Conservation (phyloP, 2,113 vertebrate species). For the Pongo pygmaeus region DNA sequence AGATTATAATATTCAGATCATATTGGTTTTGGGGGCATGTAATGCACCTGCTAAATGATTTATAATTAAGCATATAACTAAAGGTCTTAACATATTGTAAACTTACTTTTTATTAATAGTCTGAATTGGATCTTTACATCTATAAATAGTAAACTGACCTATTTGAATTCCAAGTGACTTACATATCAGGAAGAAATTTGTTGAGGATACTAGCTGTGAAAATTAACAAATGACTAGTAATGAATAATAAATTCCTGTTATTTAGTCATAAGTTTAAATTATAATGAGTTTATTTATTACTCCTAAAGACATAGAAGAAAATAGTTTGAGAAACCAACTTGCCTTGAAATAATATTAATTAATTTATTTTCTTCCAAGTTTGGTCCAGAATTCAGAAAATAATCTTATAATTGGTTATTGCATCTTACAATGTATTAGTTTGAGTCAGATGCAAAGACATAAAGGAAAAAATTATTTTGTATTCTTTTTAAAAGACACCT, state of each 20-base stretch:
- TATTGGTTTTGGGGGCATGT: neutral
- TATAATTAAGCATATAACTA: neutral
- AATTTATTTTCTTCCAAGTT: neutral
- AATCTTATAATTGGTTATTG: neutral
- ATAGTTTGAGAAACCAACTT: neutral
- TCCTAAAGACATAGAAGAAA: neutral
- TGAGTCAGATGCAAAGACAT: neutral
- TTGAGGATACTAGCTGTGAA: neutral
- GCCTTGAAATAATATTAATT: neutral
- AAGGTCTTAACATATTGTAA: neutral
- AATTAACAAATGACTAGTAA: neutral
- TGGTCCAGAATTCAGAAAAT: neutral
- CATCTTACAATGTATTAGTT: neutral
- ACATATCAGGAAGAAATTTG: neutral
- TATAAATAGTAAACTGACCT: neutral
- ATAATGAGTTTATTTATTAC: neutral
- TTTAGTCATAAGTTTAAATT: neutral
- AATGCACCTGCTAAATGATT: neutral
- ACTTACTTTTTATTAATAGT: neutral
- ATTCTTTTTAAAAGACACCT: neutral
- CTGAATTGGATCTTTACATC: neutral
- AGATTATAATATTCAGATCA: neutral
- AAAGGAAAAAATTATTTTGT: neutral
- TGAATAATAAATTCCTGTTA: neutral
- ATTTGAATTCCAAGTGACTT: neutral